These are phyloP conservation scores for Bombycilla garrulus DNA, from an alignment of 2,113 vertebrate species.

Conservation along the genomic window DNA sequence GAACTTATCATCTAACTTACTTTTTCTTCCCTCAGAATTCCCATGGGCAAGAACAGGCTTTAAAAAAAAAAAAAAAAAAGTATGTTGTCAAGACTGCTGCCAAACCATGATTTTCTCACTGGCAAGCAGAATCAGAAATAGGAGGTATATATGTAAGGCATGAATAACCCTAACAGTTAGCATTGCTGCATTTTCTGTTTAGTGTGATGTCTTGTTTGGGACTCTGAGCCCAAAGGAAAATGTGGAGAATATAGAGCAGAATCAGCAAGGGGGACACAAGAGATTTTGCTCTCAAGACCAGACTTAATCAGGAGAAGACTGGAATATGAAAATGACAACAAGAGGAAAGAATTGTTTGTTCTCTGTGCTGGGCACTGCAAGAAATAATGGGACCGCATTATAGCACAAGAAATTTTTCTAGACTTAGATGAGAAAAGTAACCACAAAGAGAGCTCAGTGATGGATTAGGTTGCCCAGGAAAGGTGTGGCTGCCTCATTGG, in stretches of 20 bases:
- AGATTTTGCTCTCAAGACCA: not conserved
- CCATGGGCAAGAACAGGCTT: not conserved
- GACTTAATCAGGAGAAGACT: not conserved
- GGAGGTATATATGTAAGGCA: not conserved
- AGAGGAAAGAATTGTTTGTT: not conserved
- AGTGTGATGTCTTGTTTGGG: not conserved
- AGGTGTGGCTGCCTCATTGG: not conserved
- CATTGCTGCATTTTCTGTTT: not conserved
- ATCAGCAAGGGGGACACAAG: not conserved
- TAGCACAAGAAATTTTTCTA: not conserved
- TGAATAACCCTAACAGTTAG: not conserved
- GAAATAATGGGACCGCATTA: not conserved
- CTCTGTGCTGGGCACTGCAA: not conserved
- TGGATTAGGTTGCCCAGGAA: not conserved
- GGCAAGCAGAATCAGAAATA: not conserved
- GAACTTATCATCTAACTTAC: not conserved
- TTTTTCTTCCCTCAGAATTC: not conserved
- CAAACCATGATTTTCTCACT: not conserved
- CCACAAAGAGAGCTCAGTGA: not conserved
- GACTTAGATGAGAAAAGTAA: not conserved
- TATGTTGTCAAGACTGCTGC: not conserved
- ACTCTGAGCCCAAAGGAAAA: not conserved
- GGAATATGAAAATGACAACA: not conserved
- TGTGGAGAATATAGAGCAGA: not conserved
- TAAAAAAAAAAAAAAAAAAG: no score